Percentiles rank a stretch among this genome's conserved stretches.
phyloP scores from a whole-genome alignment of 1,140 invertebrate species.

The Zophobas atratus region DNA sequence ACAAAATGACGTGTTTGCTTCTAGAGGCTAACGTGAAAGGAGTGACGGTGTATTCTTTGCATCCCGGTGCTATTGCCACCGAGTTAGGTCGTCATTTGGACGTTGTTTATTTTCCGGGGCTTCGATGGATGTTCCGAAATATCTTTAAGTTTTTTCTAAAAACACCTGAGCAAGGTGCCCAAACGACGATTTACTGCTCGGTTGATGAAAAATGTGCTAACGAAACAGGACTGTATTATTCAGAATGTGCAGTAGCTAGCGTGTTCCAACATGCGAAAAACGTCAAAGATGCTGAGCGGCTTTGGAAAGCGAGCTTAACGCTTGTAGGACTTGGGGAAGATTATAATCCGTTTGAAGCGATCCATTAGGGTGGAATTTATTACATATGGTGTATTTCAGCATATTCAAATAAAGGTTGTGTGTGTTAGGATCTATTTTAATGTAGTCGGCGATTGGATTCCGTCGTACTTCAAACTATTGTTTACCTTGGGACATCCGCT shows the following conservation, averaged over 20 bases:
- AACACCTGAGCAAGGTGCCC: slow-evolving; percentile 79
- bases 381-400: not conserved
- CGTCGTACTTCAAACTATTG: too few species aligned
- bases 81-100: slow-evolving; percentile 81
- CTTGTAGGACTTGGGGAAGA: slow-evolving; percentile 70
- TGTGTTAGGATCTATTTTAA: too few species aligned
- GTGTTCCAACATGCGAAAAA: slow-evolving; percentile 69
- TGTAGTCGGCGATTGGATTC: too few species aligned
- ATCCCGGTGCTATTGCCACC: slow-evolving; percentile 83
- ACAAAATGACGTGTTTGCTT: slow-evolving; percentile 49
- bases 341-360: slow-evolving; percentile 58
- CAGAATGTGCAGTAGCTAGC: slow-evolving; percentile 72
- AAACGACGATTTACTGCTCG: slow-evolving; percentile 85
- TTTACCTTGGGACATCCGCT: too few species aligned
- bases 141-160: slow-evolving; percentile 71
- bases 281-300: slow-evolving; percentile 73
- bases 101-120: slow-evolving; percentile 68
- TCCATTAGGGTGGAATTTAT: not conserved
- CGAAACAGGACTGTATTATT: slow-evolving; percentile 75
- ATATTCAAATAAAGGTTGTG: too few species aligned
- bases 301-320: slow-evolving; percentile 83
- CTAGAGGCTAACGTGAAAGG: slow-evolving; percentile 68
- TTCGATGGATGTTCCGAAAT: slow-evolving; percentile 59
- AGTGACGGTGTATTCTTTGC: slow-evolving; percentile 79
- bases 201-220: slow-evolving; percentile 78